Conservation (phyloP, 1,140 invertebrate species). For the Drosophila kikkawai region DNA sequence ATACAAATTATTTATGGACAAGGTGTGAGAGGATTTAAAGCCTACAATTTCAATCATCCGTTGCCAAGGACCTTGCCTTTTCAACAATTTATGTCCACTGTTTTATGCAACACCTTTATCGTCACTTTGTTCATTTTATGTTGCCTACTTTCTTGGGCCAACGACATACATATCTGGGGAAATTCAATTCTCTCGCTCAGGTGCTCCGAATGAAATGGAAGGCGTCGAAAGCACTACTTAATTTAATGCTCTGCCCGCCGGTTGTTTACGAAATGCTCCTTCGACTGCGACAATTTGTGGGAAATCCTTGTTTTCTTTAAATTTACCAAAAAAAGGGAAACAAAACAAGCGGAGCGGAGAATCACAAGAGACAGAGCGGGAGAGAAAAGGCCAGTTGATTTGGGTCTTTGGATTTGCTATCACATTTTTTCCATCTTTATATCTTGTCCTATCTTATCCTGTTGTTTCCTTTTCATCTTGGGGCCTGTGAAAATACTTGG, state of each 20-base stretch:
- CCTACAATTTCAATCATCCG: constrained; percentile 3
- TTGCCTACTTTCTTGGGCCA: constrained; percentile 44
- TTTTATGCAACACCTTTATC: constrained; percentile 9
- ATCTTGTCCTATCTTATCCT: neutral
- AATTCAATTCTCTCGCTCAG: constrained; percentile 48
- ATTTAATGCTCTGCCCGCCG: constrained; percentile 37
- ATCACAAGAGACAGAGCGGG: constrained; percentile 13
- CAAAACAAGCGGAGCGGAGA: constrained; percentile 26
- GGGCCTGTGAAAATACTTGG: constrained; percentile 17
- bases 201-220: constrained; percentile 38
- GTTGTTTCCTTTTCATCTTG: constrained; percentile 25
- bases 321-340: constrained; percentile 60
- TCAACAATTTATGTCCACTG: constrained; percentile 2
- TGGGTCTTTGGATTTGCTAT: constrained; percentile 32
- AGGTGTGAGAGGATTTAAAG: neutral
- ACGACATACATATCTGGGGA: neutral
- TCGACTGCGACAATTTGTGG: constrained; percentile 39
- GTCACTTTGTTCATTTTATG: constrained; percentile 37
- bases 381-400: constrained; percentile 20
- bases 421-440: constrained; percentile 13
- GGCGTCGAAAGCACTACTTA: constrained; percentile 56
- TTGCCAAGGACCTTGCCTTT: constrained; percentile 1
- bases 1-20: neutral
- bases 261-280: constrained; percentile 48
- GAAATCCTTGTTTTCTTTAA: constrained; percentile 68